Base-by-base conservation (phyloP, 1,140 invertebrate genomes). In the Drosophila truncata region DNA sequence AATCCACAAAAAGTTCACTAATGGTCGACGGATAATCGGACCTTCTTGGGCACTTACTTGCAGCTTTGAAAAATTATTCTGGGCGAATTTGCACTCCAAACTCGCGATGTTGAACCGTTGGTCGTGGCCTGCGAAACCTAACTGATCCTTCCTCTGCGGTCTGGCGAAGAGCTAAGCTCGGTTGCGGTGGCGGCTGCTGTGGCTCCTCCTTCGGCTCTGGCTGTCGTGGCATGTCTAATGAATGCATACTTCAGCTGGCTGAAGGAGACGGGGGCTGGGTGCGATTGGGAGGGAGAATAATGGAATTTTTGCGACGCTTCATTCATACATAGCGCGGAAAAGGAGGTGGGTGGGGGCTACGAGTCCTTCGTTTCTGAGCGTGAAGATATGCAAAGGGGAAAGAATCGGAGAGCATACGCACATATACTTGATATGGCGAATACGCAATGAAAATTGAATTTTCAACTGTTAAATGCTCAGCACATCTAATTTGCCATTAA, bases 171-270 rank as follows among this genome's bases (percentile, higher is more conserved):
- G 71, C 81, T 91, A 91, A 92, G 75, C 91, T 92, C 90, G 90
- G 90, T 80, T 69, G 57, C 27, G 8, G 44, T 46, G 39, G 60
- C 33, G 11, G 46, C 39, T 46, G 49, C 50, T 55, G 41, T 14
- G 35, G 27, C 29, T 33, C 31, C 29, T 75, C 31, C 52, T 25
- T 66, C 61, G 54, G 44, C 59, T 73, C 27, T 31, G 46, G 54
- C 72, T 80, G 75, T 75, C 78, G 62, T 88, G 84, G 84, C 80
- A 88, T 90, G 65, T 90, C 77, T 74, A 84, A 88, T 88, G 74
- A 87, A 81, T 88, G 85, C 85, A 78, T 88, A 87, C 83, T 87
- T 87, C 46, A 80, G 46, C 54, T 44, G 73, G 20, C 11, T 6
- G 31, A 37, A 37, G 37, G 41, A 42, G 37, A 20, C 13, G 9